Percentiles rank a stretch among this genome's conserved stretches.
These are phyloP conservation scores for Ophiothrix spiculata DNA, from an alignment of 35 echinoderm and acorn worm species.

Conservation along the genomic window DNA sequence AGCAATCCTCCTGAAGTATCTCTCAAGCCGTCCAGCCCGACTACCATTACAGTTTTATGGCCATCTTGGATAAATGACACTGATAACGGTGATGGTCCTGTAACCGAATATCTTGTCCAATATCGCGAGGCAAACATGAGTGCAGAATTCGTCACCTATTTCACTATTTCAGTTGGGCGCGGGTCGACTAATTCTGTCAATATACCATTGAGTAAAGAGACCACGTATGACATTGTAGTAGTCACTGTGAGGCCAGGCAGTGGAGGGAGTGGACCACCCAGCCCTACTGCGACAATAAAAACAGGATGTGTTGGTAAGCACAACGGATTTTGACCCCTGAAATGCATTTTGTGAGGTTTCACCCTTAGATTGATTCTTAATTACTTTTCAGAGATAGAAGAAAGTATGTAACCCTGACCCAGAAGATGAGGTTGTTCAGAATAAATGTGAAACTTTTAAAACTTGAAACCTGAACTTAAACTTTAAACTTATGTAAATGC, in stretches of 20 bases:
- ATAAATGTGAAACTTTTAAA: too few species aligned
- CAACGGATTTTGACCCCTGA: too few species aligned
- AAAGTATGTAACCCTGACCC: too few species aligned
- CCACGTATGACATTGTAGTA: conserved; percentile 33
- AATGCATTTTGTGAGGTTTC: too few species aligned
- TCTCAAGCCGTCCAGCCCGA: background rate
- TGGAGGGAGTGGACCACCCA: conserved; percentile 5
- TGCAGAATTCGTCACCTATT: background rate
- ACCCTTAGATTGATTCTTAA: too few species aligned
- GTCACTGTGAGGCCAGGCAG: conserved; percentile 4
- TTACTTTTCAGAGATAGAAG: too few species aligned
- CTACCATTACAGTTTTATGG: background rate
- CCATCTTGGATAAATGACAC: background rate
- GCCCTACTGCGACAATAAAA: background rate
- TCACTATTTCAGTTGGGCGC: background rate
- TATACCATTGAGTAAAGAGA: conserved; percentile 8
- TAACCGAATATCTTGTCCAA: background rate
- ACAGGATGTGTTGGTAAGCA: conserved; percentile 23
- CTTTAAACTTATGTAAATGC: too few species aligned
- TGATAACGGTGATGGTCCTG: background rate
- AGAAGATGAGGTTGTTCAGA: too few species aligned
- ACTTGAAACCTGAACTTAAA: too few species aligned
- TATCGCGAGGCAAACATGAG: background rate
- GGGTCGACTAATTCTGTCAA: background rate
- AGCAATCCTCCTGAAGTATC: background rate